Base-by-base conservation (phyloP, 2,888 invertebrate species). In the Pandemis corylana region DNA sequence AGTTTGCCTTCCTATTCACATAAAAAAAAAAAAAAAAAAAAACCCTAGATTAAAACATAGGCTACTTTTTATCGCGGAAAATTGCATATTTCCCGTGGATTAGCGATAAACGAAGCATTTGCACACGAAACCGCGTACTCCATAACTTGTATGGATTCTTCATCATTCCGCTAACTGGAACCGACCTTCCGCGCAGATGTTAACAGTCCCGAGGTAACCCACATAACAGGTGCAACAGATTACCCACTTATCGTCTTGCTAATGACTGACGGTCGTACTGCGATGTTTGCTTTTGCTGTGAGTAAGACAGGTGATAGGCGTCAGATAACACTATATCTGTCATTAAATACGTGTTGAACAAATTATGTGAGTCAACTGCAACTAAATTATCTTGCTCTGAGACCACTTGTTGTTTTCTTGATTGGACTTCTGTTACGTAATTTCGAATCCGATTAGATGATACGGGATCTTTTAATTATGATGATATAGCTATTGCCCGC, bases 191-290 rank as follows among this genome's bases (percentile, higher is more conserved):
- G 6, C 5, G 7, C 20, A 44, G 61, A 36, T 20, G 36, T 36
- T 49, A 36, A 51, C 36, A 13, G n/a, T 51, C 51, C 51, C 28
- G 36, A 51, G 9, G 51, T n/a, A 49, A 13, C 66, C 66, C n/a
- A 66, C 66, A 28, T 66, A 51, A n/a, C 66, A 36, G n/a, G 20
- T 13, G 62, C 62, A 51, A 5, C n/a, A 36, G 62, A 62, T 69
- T 69, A 69, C 2, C n/a, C 69, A 69, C 49, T 69, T 69, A 69
- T 13, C 62, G n/a, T 15, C 7, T 3, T 15, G 15, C 15, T 56
- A 56, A 56, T 20, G 53, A 56, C 15, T 56, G 53, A 15, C 53
- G 20, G 20, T 7, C 20, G 15, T 51, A 53, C 53, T 15, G 53
- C 20, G 7, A 15, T 56, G 53, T 56, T 56, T 56, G 15, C 13